These are phyloP conservation scores for Argentina silus DNA, from an alignment of 2,797 vertebrate species.

Conservation along the genomic window DNA sequence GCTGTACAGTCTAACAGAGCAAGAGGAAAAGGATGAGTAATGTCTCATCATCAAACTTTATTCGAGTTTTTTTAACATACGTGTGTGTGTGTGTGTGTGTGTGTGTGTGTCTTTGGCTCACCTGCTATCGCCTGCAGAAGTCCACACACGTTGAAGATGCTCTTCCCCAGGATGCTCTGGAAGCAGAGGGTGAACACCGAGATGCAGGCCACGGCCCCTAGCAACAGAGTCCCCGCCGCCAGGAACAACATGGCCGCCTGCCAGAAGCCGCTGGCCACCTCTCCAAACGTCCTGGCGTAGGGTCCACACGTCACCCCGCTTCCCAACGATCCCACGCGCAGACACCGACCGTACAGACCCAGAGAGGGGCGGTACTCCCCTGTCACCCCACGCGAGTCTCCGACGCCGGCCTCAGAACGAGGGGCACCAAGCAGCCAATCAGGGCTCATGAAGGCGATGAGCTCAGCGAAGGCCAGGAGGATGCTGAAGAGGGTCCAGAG, in stretches of 20 bases:
- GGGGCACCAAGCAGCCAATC: slow-evolving; percentile 91
- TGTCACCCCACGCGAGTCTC: slow-evolving; percentile 31
- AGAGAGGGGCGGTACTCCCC: slow-evolving; percentile 83
- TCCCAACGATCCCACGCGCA: slow-evolving; percentile 66
- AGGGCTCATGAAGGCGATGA: slow-evolving; percentile 95
- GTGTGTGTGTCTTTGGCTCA: slow-evolving; percentile 62
- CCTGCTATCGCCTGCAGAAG: slow-evolving; percentile 96
- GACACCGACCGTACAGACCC: slow-evolving; percentile 93
- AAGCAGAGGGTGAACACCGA: slow-evolving; percentile 96
- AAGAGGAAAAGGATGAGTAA: too few species aligned
- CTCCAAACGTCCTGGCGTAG: slow-evolving; percentile 87
- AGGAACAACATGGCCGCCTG: slow-evolving; percentile 95
- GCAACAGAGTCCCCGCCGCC: slow-evolving; percentile 89
- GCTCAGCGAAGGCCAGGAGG: slow-evolving; percentile 91
- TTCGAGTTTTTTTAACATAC: too few species aligned
- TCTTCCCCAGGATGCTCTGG: slow-evolving; percentile 97
- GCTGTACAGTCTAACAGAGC: too few species aligned
- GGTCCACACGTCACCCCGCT: slow-evolving; percentile 88
- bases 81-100: slow-evolving; percentile 15
- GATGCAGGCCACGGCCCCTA: slow-evolving; percentile 89
- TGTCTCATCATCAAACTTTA: too few species aligned
- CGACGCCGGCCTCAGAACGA: slow-evolving; percentile 66
- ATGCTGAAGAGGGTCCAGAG: slow-evolving; percentile 98
- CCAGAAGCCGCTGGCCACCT: slow-evolving; percentile 98
- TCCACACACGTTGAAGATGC: slow-evolving; percentile 98